A percentile compares a stretch with the other conserved stretches of the same genome.
These are phyloP conservation scores for Bactericera cockerelli DNA, from an alignment of 1,140 invertebrate genomes.

Conservation along the genomic window DNA sequence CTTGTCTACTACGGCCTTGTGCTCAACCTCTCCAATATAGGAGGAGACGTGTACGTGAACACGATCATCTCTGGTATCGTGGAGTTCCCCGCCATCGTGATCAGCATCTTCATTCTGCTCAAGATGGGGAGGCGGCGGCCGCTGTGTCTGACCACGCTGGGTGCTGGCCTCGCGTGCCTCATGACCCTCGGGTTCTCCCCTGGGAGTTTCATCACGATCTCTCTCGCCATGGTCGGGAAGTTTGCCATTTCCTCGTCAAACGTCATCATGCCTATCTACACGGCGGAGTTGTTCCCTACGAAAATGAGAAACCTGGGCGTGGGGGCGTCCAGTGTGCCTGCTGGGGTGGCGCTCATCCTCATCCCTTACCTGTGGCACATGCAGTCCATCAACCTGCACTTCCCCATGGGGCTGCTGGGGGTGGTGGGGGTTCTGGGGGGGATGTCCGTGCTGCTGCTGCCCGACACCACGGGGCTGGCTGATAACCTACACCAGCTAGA, in stretches of 20 bases:
- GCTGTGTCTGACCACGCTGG: conserved; percentile 41
- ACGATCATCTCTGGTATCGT: conserved; percentile 40
- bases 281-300: conserved; percentile 55
- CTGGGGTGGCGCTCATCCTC: conserved; percentile 47
- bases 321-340: conserved; percentile 49
- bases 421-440: conserved; percentile 42
- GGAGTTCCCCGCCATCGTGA: conserved; percentile 51
- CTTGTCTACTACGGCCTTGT: conserved; percentile 55
- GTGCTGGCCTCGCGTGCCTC: conserved; percentile 44
- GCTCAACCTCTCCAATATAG: conserved; percentile 50
- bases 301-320: conserved; percentile 54
- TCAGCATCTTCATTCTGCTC: conserved; percentile 50
- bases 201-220: conserved; percentile 43
- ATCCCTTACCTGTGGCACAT: conserved; percentile 55
- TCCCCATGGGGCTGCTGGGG: conserved; percentile 45
- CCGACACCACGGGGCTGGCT: conserved; percentile 32
- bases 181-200: conserved; percentile 40
- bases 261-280: conserved; percentile 53
- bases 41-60: conserved; percentile 50
- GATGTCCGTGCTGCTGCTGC: conserved; percentile 38
- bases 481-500: neutral
- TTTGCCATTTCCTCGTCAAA: conserved; percentile 52
- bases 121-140: conserved; percentile 50
- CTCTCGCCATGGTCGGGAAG: conserved; percentile 47
- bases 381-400: conserved; percentile 33